phyloP scores from a whole-genome alignment of 2,888 invertebrate species.

The Pachycephus smyrnensis region DNA sequence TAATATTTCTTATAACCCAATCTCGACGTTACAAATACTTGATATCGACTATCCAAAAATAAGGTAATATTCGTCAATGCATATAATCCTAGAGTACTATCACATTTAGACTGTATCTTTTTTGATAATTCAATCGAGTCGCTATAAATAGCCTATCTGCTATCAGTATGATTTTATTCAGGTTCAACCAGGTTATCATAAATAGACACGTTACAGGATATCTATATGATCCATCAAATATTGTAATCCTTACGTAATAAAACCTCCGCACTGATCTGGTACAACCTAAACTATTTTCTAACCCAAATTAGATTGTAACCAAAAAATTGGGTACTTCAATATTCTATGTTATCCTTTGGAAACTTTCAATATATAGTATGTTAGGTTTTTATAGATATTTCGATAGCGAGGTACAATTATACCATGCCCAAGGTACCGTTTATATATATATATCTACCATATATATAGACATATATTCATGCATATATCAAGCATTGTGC shows the following conservation, averaged over 20 bases:
- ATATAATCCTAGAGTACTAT: neutral
- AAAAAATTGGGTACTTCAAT: neutral
- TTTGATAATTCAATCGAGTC: neutral
- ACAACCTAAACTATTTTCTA: too few relatives aligned
- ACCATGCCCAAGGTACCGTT: conserved; percentile 36
- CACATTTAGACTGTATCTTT: neutral
- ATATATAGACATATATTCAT: conserved; percentile 39
- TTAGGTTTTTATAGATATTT: neutral
- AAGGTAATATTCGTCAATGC: neutral
- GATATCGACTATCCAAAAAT: neutral
- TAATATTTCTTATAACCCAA: neutral
- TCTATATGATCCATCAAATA: neutral
- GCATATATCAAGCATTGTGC: conserved; percentile 62
- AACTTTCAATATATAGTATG: neutral
- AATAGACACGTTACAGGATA: neutral
- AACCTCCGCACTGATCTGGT: too few relatives aligned
- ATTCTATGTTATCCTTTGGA: neutral
- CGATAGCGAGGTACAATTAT: conserved; percentile 37
- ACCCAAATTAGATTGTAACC: too few relatives aligned
- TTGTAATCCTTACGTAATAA: neutral
- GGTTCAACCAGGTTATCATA: neutral
- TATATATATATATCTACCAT: conserved; percentile 30
- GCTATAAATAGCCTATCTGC: neutral
- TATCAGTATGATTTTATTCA: neutral
- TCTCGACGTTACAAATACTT: neutral